These are phyloP conservation scores for Netelia virgata DNA, from an alignment of 2,888 invertebrate species.

Conservation along the genomic window DNA sequence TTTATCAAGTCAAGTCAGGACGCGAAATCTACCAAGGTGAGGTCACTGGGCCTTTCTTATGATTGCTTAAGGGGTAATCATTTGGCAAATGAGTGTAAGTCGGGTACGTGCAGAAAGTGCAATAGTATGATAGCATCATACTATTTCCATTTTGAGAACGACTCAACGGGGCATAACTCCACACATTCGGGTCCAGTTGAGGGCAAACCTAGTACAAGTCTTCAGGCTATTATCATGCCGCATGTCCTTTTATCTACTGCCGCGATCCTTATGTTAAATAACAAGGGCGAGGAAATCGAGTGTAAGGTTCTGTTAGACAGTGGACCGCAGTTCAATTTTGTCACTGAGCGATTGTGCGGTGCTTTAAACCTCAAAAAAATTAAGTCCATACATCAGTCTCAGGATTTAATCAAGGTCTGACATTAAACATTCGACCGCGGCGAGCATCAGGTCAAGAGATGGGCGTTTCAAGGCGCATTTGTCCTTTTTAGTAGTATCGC, in stretches of 20 bases:
- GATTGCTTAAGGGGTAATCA: constrained; percentile 48
- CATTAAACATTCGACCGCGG: constrained; percentile 36
- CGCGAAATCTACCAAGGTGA: constrained; percentile 42
- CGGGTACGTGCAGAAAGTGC: constrained; percentile 46
- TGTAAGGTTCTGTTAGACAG: constrained; percentile 9
- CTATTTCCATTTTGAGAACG: constrained; percentile 35
- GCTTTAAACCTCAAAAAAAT: constrained; percentile 45
- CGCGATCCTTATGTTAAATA: background rate
- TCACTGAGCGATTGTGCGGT: constrained; percentile 49
- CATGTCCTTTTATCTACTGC: constrained; percentile 25
- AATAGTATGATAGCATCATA: constrained; percentile 43
- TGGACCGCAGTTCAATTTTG: constrained; percentile 62
- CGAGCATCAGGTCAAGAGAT: constrained; percentile 45
- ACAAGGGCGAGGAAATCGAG: background rate
- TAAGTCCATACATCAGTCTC: constrained; percentile 45
- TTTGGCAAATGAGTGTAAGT: constrained; percentile 32
- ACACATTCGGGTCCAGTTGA: background rate
- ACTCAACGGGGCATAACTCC: background rate
- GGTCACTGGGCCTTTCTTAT: constrained; percentile 46
- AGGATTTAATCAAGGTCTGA: constrained; percentile 40
- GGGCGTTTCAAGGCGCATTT: constrained; percentile 31
- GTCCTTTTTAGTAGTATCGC: constrained; percentile 51
- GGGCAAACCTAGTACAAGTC: constrained; percentile 3
- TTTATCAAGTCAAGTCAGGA: constrained; percentile 32
- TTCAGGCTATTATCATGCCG: constrained; percentile 15